A percentile compares a stretch with the other conserved stretches of the same genome.
Evolutionary conservation across 2,888 invertebrate species (phyloP).

Genomic region (Chamaedrilus cognettii): DNA sequence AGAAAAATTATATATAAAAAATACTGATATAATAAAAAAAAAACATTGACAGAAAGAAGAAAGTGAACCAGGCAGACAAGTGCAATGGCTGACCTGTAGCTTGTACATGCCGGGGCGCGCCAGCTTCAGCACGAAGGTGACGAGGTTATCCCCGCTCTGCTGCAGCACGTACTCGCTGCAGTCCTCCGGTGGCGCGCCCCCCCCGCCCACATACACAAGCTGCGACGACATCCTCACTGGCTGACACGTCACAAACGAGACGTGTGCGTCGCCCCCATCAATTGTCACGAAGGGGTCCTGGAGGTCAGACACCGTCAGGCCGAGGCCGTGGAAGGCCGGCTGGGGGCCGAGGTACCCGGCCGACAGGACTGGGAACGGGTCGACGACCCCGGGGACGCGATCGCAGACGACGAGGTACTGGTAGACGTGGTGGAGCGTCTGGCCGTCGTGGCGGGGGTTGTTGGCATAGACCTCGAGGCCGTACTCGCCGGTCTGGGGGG

Average conservation of each 20-base stretch:
- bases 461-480: conserved; percentile 59
- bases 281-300: conserved; percentile 55
- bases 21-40: too few relatives aligned
- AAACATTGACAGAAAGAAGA: too few relatives aligned
- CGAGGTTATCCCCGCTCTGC: conserved; percentile 45
- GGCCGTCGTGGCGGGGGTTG: conserved; percentile 55
- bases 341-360: conserved; percentile 58
- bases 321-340: conserved; percentile 54
- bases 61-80: too few relatives aligned
- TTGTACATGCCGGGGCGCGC: conserved; percentile 56
- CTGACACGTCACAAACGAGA: conserved; percentile 44
- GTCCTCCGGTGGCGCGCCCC: conserved; percentile 37
- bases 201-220: conserved; percentile 44
- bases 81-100: too few relatives aligned
- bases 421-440: conserved; percentile 55
- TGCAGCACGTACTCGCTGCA: conserved; percentile 56
- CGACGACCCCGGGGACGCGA: conserved; percentile 23
- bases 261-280: conserved; percentile 44
- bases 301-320: conserved; percentile 49
- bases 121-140: conserved; percentile 46
- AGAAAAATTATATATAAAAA: too few relatives aligned
- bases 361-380: conserved; percentile 54
- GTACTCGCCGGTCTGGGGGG: conserved; percentile 55
- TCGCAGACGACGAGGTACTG: conserved; percentile 55
- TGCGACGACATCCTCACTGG: conserved; percentile 57